phyloP scores from a whole-genome alignment of 2,797 vertebrate species.

The Aselliscus stoliczkanus region DNA sequence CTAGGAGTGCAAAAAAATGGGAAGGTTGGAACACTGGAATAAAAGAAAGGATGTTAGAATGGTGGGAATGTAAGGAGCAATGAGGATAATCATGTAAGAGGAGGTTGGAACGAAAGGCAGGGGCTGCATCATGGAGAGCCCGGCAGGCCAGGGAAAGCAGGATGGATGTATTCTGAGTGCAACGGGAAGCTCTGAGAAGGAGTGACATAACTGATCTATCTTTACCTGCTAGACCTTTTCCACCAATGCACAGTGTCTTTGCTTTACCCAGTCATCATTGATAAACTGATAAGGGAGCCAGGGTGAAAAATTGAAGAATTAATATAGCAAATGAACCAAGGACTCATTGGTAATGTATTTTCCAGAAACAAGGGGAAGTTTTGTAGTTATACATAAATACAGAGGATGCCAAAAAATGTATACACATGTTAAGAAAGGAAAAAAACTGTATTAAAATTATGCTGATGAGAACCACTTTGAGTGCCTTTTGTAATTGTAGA shows the following conservation, averaged over 20 bases:
- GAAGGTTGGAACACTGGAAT: background rate
- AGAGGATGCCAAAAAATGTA: too few species aligned
- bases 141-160: background rate
- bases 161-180: background rate
- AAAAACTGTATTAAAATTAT: too few species aligned
- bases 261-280: background rate
- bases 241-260: background rate
- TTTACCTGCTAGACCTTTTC: background rate
- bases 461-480: too few species aligned
- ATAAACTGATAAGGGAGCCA: background rate
- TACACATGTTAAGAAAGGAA: too few species aligned
- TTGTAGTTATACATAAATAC: background rate
- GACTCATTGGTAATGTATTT: background rate
- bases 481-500: too few species aligned
- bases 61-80: background rate
- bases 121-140: fast-evolving
- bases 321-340: background rate
- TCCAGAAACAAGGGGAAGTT: background rate
- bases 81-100: background rate
- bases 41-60: background rate
- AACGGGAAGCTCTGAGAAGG: background rate
- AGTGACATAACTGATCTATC: fast-evolving
- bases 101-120: background rate
- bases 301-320: background rate
- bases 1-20: background rate